These are phyloP conservation scores for Umimayanthus chanpuru DNA, from an alignment of 92 coral and sea anemone genomes.

Conservation along the genomic window DNA sequence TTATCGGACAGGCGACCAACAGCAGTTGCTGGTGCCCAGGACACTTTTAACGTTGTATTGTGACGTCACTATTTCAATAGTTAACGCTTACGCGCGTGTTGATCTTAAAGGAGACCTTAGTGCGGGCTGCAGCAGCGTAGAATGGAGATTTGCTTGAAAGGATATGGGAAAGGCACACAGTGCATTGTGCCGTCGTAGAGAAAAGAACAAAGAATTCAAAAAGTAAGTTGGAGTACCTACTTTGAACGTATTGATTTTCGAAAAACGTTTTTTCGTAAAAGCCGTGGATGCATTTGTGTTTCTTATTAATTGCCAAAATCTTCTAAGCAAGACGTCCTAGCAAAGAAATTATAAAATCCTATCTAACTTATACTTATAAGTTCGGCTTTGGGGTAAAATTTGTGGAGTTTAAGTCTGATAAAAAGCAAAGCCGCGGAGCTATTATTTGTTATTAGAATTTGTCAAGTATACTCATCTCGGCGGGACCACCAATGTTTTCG, in stretches of 20 bases:
- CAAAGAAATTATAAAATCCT: too few relatives aligned
- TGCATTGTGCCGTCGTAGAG: constrained; percentile 28
- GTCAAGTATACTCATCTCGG: too few relatives aligned
- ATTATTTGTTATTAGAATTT: too few relatives aligned
- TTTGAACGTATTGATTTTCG: neutral
- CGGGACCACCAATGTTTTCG: too few relatives aligned
- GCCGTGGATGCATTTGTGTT: neutral
- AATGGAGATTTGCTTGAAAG: constrained; percentile 7
- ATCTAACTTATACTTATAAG: too few relatives aligned
- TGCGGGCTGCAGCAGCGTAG: neutral
- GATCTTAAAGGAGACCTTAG: neutral
- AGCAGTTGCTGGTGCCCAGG: too few relatives aligned
- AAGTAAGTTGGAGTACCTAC: neutral
- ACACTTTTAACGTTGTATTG: too few relatives aligned
- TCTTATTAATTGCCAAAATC: neutral
- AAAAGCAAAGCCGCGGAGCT: too few relatives aligned
- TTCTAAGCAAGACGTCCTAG: neutral
- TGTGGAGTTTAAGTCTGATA: too few relatives aligned
- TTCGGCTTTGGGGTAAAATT: too few relatives aligned
- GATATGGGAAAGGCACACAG: constrained; percentile 35
- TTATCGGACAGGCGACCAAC: too few relatives aligned
- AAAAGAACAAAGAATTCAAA: constrained; percentile 19
- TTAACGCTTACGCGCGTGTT: neutral
- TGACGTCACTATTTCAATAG: neutral
- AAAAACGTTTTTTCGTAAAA: neutral